phyloP scores from a whole-genome alignment of 2,888 invertebrate species.

The Pammene aurita region DNA sequence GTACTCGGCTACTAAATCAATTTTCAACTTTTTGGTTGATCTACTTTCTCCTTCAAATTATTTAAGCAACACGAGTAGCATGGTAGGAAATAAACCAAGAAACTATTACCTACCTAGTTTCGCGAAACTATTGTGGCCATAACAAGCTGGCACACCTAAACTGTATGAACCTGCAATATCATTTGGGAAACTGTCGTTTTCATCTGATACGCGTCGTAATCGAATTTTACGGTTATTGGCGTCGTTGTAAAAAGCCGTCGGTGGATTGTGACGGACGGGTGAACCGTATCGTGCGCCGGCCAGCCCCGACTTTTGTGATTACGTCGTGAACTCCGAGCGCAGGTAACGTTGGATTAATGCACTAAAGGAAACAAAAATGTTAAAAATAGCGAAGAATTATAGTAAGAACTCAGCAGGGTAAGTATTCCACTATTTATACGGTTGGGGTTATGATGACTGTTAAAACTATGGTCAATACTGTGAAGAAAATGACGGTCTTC shows the following conservation, averaged over 20 bases:
- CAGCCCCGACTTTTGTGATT: constrained; percentile 51
- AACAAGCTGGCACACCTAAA: constrained; percentile 17
- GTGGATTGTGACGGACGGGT: constrained; percentile 61
- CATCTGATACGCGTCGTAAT: constrained; percentile 71
- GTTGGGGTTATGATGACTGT: too few species aligned
- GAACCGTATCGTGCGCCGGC: constrained; percentile 57
- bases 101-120: background rate
- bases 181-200: constrained; percentile 66
- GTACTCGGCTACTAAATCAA: constrained; percentile 9
- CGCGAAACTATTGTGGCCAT: constrained; percentile 5
- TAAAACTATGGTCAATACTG: too few species aligned
- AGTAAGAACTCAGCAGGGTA: too few species aligned
- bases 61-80: constrained; percentile 9
- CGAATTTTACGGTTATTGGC: constrained; percentile 76
- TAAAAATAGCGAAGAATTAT: background rate
- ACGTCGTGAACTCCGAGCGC: constrained; percentile 43
- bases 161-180: constrained; percentile 36
- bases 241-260: constrained; percentile 61
- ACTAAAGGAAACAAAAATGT: background rate
- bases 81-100: constrained; percentile 18
- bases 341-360: constrained; percentile 10
- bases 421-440: too few species aligned
- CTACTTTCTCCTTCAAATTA: constrained; percentile 10
- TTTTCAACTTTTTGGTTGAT: constrained; percentile 16
- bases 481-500: too few species aligned